These are phyloP conservation scores for Invenusta paracnida DNA, from an alignment of 2,888 invertebrate species.

Conservation along the genomic window DNA sequence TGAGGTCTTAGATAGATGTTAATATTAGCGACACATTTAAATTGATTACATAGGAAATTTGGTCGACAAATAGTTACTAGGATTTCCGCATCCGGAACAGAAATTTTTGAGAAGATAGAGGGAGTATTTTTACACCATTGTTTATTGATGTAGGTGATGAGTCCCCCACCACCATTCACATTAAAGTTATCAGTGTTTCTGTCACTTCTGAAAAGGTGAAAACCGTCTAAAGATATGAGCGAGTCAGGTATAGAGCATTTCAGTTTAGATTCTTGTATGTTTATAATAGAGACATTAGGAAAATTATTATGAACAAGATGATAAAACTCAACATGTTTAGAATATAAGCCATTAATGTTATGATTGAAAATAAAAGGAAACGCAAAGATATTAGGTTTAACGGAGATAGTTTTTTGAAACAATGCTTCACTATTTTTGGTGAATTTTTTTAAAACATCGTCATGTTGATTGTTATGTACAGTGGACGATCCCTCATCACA, in stretches of 20 bases:
- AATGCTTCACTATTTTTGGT: constrained; percentile 25
- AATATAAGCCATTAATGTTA: constrained; percentile 23
- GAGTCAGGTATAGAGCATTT: constrained; percentile 29
- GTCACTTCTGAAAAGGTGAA: constrained; percentile 26
- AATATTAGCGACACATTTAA: constrained; percentile 29
- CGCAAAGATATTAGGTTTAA: constrained; percentile 26
- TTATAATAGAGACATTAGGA: constrained; percentile 26
- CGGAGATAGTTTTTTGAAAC: constrained; percentile 23
- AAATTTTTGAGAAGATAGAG: constrained; percentile 20
- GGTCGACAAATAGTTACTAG: constrained; percentile 26
- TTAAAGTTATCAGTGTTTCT: constrained; percentile 29
- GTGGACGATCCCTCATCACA: constrained; percentile 29
- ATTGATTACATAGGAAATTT: constrained; percentile 25
- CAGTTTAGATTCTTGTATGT: constrained; percentile 26
- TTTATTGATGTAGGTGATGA: constrained; percentile 29
- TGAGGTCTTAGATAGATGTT: constrained; percentile 29
- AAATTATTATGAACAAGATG: constrained; percentile 29
- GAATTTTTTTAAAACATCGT: constrained; percentile 26
- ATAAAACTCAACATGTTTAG: constrained; percentile 23
- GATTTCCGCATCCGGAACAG: constrained; percentile 26
- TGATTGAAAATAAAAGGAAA: constrained; percentile 26
- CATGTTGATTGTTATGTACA: constrained; percentile 19
- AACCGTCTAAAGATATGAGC: constrained; percentile 25
- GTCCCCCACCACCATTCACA: constrained; percentile 26
- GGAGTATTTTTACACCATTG: constrained; percentile 29